Conservation (phyloP, 2,888 invertebrate species). For the Dynastes grantii region DNA sequence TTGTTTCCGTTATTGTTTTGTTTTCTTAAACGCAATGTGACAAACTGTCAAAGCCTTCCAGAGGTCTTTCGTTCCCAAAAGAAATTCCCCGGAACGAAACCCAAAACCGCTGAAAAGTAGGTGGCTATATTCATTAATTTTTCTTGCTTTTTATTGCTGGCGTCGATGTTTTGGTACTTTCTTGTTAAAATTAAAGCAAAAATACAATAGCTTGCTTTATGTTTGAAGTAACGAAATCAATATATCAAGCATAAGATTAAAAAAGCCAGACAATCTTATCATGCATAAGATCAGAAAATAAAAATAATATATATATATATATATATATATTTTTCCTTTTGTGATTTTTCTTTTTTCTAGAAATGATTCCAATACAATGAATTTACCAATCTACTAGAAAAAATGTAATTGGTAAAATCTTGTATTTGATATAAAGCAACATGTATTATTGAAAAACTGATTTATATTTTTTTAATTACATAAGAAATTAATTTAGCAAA, state of each 20-base stretch:
- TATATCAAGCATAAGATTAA: constrained; percentile 47
- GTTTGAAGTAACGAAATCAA: no score
- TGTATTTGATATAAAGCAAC: no score
- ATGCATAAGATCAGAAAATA: constrained; percentile 36
- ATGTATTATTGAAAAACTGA: background rate
- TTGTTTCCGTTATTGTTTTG: constrained; percentile 54
- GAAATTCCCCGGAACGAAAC: no score
- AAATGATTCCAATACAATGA: background rate
- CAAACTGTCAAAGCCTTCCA: constrained; percentile 43
- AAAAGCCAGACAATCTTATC: constrained; percentile 43
- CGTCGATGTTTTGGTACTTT: constrained; percentile 28
- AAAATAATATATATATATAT: background rate
- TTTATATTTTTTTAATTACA: no score
- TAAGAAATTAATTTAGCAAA: no score
- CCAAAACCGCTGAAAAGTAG: constrained; percentile 96
- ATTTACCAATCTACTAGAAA: constrained; percentile 12
- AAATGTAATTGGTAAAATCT: background rate
- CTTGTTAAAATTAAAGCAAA: no score
- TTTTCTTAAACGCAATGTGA: constrained; percentile 50
- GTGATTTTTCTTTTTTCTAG: constrained; percentile 12
- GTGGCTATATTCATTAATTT: constrained; percentile 68
- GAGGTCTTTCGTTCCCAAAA: constrained; percentile 56
- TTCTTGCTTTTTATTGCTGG: constrained; percentile 35
- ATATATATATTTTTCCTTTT: constrained; percentile 8
- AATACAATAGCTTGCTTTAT: constrained; percentile 24